Percentiles rank a stretch among this genome's conserved stretches.
phyloP scores from a whole-genome alignment of 1,140 invertebrate genomes.

The Camponotus pennsylvanicus region DNA sequence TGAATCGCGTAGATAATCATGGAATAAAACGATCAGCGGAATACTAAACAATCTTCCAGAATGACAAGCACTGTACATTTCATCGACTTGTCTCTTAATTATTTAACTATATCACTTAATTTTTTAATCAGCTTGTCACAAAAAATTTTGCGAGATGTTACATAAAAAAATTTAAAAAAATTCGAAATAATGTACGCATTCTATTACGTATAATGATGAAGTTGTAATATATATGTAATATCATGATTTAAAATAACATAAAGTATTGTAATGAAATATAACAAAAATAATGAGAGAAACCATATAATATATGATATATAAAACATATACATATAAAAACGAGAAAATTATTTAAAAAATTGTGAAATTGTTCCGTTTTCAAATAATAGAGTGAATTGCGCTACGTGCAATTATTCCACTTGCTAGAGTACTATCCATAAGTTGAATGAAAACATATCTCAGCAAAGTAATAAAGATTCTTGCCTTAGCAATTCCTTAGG shows the following conservation, averaged over 20 bases:
- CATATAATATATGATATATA: not conserved
- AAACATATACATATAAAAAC: not conserved
- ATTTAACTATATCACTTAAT: not conserved
- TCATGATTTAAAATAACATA: not conserved
- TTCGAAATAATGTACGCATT: not conserved
- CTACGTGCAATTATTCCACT: constrained; percentile 23
- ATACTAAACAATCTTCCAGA: not conserved
- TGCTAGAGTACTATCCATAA: not conserved
- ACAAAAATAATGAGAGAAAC: not conserved
- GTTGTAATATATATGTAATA: too few species aligned
- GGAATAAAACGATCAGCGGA: not conserved
- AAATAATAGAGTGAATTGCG: constrained; percentile 10
- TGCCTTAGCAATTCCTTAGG: constrained; percentile 37
- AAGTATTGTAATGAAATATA: not conserved
- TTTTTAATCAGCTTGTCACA: not conserved
- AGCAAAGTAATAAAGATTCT: constrained; percentile 38
- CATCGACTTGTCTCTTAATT: not conserved
- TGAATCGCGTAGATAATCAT: not conserved
- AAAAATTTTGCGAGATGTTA: not conserved
- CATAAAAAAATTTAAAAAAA: not conserved
- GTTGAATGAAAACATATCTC: constrained; percentile 45
- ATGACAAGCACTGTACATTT: not conserved
- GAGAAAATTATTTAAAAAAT: too few species aligned
- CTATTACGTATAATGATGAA: not conserved
- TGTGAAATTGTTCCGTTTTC: constrained; percentile 14